A percentile compares a stretch with the other conserved stretches of the same genome.
Conservation (phyloP, 1,140 invertebrate species). For the Artemia franciscana region DNA sequence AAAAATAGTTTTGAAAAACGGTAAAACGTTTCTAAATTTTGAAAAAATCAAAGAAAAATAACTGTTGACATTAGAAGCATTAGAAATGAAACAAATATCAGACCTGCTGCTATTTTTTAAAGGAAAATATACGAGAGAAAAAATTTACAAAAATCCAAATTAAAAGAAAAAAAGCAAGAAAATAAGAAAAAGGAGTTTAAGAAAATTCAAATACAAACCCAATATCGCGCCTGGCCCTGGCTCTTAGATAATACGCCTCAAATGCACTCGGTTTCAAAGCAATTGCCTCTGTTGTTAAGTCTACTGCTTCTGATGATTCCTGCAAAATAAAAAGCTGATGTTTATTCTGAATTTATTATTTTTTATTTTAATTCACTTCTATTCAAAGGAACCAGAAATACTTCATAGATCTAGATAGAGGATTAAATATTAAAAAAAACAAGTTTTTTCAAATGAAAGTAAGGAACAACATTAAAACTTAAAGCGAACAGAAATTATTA, state of each 20-base stretch:
- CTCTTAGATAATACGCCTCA: conserved; percentile 74
- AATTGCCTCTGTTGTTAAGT: conserved; percentile 61
- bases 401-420: background rate
- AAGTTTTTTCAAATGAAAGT: too few species aligned
- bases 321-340: conserved; percentile 15
- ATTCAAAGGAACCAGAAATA: background rate
- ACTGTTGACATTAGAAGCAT: background rate
- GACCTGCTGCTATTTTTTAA: too few species aligned
- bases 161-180: background rate
- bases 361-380: background rate
- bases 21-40: too few species aligned
- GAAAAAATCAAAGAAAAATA: conserved; percentile 1
- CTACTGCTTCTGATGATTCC: conserved; percentile 36
- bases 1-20: too few species aligned
- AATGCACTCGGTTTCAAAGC: conserved; percentile 58
- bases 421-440: too few species aligned
- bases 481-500: too few species aligned
- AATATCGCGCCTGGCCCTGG: conserved; percentile 54
- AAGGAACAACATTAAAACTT: too few species aligned
- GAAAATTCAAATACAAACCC: conserved; percentile 20
- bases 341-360: too few species aligned
- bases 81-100: too few species aligned
- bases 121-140: too few species aligned
- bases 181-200: background rate
- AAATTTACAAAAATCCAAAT: too few species aligned